Percentiles rank a stretch among this genome's conserved stretches.
phyloP scores from a whole-genome alignment of 2,113 vertebrate species.

The Psittacara wagleri region DNA sequence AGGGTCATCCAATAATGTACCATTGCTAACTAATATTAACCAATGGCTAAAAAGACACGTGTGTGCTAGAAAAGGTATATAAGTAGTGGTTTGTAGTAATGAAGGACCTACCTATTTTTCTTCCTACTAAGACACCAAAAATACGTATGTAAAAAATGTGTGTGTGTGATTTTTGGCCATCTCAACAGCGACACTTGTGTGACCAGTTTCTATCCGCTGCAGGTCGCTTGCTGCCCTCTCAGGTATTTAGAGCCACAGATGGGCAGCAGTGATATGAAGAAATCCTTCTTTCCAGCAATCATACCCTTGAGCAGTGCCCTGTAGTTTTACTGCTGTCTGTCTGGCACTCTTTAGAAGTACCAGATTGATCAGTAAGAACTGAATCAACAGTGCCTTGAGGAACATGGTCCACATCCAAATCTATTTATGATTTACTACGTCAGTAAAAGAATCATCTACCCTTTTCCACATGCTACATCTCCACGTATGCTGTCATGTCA shows the following conservation, averaged over 20 bases:
- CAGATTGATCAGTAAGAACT: neutral
- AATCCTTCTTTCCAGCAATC: neutral
- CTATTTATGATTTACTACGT: neutral
- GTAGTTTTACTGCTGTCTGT: neutral
- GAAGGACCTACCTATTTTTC: too few relatives aligned
- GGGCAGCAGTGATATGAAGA: neutral
- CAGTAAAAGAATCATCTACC: neutral
- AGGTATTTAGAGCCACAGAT: neutral
- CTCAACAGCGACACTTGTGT: rapidly evolving
- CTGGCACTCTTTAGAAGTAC: neutral
- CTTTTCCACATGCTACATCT: neutral
- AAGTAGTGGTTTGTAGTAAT: too few relatives aligned
- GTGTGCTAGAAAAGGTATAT: too few relatives aligned
- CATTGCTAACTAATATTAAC: too few relatives aligned
- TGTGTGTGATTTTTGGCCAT: too few relatives aligned
- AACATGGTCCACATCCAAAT: neutral
- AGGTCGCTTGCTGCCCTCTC: neutral
- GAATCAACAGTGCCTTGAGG: neutral
- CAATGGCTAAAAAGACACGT: too few relatives aligned
- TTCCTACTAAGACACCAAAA: too few relatives aligned
- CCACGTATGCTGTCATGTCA: neutral
- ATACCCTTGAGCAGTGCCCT: neutral
- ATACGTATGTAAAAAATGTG: too few relatives aligned
- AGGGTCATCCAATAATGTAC: too few relatives aligned
- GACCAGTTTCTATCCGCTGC: neutral